Evolutionary conservation across 2,113 vertebrate genomes (phyloP), one percentile per base, ranked within the genome.

Genomic region (Boulengeromyrus knoepffleri): DNA sequence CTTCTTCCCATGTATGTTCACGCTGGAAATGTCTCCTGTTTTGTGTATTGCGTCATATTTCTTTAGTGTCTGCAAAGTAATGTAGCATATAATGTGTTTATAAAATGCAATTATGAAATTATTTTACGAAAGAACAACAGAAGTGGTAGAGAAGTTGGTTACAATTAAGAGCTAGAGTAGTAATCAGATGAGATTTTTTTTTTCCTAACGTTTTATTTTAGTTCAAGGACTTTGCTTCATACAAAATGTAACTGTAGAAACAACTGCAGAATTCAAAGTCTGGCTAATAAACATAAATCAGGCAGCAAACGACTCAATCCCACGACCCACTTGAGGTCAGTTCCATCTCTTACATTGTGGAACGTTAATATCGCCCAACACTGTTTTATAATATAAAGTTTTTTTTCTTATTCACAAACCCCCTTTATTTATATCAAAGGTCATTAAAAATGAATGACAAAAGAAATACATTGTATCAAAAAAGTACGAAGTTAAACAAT

Each of bases 171-270:
- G 45, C 21, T 1, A 80, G 4, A 53, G 77, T n/a, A 13, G n/a
- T 8, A 62, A 53, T 58, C 21, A 89, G 50, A 46, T 13, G 19
- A 88, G 36, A 15, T 50, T 27, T 3, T 53, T 56, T 53, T 89
- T 93, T 92, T 5, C 70, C 92, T 87, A 56, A 87, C 50, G 2
- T 80, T 49, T 93, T 89, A 88, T 93, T 96, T 96, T 97, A 97
- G 97, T 98, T 96, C 97, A 98, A 97, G 97, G 97, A 96, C 96
- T 97, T 98, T 96, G 96, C 96, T 97, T 97, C 96, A 97, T 99
- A 99, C 98, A 99, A 99, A 99, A 99, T 96, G 94, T 97, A 95
- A 97, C 96, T 97, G 97, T 98, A 99, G 97, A 99, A 98, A 99
- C 97, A 97, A 98, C 94, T 95, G 96, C 96, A 97, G 97, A 97